Base-by-base conservation (phyloP, 2,113 vertebrate genomes). In the Chloebia gouldiae region DNA sequence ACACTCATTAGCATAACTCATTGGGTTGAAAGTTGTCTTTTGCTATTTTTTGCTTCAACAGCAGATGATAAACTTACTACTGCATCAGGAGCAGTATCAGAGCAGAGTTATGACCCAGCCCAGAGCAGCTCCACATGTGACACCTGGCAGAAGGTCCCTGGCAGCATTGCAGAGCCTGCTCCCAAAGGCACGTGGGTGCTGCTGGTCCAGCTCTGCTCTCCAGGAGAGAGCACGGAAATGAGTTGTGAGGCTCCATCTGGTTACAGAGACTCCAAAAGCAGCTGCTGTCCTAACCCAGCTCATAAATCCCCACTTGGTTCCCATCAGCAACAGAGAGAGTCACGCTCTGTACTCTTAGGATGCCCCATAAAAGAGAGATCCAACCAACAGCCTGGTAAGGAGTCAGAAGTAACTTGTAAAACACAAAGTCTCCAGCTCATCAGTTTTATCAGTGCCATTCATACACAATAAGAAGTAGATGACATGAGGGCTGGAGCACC, bases 181-280 rank as follows among this genome's bases (percentile, higher is more conserved):
- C 44, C 77, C 60, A 40, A 28, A 16, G 31, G 19, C 33, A 10
- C 47, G 25, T 1, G 5, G 28, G 35, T 11, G 37, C 18, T 21
- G 7, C 64, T 25, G 40, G 9, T 16, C 28, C 51, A 9, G 63
- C 68, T 45, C 57, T 54, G 63, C 39, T 37, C 47, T 28, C 39
- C 72, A 15, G 25, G 6, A 28, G 7, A 30, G 11, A 23, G 30
- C 33, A 8, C 13, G 7, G 50, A 11, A 39, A n/a, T 3, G 13
- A 45, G 37, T 1, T 0, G 0, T 1, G 8, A 45, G 11, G 47
- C 72, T 63, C 44, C 71, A 76, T 25, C 35, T 50, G 35, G 1
- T 7, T 42, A 66, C 18, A 30, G 80, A 37, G 47, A 33, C 56
- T 56, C 53, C 69, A 54, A 45, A 40, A 68, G 53, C 0, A 0